Evolutionary conservation across 2,113 vertebrate species (phyloP).

Genomic region (Mugil cephalus): DNA sequence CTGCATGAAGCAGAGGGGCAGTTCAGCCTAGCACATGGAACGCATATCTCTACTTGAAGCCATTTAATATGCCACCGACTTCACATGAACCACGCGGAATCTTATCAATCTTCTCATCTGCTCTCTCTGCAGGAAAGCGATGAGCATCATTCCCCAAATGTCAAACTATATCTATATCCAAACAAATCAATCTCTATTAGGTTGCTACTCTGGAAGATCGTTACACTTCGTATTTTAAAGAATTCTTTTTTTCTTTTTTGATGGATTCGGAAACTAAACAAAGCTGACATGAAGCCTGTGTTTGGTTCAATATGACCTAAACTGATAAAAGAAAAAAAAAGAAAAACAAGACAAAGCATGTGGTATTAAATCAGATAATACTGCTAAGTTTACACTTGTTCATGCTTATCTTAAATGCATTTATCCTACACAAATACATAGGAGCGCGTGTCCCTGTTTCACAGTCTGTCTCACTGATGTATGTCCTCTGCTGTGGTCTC

Average conservation of each 20-base stretch:
- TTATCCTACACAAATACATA: background rate
- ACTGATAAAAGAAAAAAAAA: background rate
- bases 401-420: background rate
- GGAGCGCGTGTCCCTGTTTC: too few species aligned
- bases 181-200: background rate
- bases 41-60: background rate
- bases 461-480: slow-evolving; percentile 36
- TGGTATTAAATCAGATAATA: background rate
- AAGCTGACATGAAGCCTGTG: background rate
- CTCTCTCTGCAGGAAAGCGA: slow-evolving; percentile 3
- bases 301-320: background rate
- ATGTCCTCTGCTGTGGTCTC: slow-evolving; percentile 40
- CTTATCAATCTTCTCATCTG: slow-evolving; percentile 12
- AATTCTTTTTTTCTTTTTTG: background rate
- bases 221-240: background rate
- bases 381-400: too few species aligned
- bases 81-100: slow-evolving; percentile 2
- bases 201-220: background rate
- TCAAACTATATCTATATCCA: background rate
- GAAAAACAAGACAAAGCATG: slow-evolving; percentile 1
- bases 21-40: background rate
- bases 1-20: background rate
- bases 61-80: slow-evolving; percentile 1
- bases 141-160: slow-evolving; percentile 10
- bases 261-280: background rate